Conservation (phyloP, 2,113 vertebrate genomes). For the Chlorocebus sabaeus region DNA sequence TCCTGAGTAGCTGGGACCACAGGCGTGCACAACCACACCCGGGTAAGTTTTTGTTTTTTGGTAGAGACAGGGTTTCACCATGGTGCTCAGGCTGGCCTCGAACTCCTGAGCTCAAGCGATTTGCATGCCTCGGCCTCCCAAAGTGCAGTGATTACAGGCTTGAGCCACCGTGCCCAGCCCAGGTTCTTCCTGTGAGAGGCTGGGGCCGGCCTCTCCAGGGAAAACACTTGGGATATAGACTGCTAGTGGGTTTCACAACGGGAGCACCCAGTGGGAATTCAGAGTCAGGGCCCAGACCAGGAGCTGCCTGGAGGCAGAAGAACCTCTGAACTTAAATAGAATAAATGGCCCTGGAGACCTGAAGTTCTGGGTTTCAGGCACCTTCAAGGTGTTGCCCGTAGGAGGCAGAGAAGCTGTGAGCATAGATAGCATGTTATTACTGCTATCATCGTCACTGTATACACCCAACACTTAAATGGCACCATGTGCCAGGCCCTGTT, state of each 20-base stretch:
- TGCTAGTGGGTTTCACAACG: fast-evolving
- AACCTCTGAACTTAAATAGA: not conserved
- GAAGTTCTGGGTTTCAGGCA: not conserved
- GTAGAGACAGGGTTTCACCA: too few relatives aligned
- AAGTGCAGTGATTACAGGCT: too few relatives aligned
- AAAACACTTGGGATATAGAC: not conserved
- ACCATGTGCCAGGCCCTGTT: not conserved
- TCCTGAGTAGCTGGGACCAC: too few relatives aligned
- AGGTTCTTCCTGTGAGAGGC: not conserved
- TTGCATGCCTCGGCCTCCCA: too few relatives aligned
- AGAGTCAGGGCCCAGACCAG: not conserved
- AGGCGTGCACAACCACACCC: too few relatives aligned
- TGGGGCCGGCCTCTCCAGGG: not conserved
- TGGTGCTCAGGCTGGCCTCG: too few relatives aligned
- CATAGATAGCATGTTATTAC: too few relatives aligned
- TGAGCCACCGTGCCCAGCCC: not conserved
- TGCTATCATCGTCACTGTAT: too few relatives aligned
- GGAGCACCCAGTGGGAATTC: not conserved
- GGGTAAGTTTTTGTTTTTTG: too few relatives aligned
- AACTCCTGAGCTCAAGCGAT: too few relatives aligned
- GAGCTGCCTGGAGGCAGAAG: not conserved
- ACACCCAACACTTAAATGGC: not conserved
- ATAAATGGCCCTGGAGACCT: not conserved
- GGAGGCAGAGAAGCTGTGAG: not conserved
- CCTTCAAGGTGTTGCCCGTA: not conserved